Evolutionary conservation across 2,113 vertebrate genomes (phyloP), one percentile per base, ranked within the genome.

Genomic region (Turdus rufiventris): DNA sequence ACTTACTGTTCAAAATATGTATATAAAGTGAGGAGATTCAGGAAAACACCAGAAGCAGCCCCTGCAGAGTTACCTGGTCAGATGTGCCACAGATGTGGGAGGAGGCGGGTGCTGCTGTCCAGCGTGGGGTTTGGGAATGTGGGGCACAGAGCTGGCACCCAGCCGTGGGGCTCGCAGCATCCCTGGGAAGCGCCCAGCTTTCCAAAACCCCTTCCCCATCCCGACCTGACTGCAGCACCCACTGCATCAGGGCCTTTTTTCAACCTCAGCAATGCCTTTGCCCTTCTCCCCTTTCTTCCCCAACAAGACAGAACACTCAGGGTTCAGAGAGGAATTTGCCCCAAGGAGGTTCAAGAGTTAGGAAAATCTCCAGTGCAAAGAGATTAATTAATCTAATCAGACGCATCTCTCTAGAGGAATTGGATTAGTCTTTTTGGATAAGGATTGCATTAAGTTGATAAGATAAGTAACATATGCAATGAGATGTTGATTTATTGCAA

Each of bases 401-500:
- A 75, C 3, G 0, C 78, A 67, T 93, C 95, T 95, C 91, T 73
- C 86, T 40, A 36, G 95, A 62, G 78, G 80, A 97, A 96, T 92
- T 94, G 94, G 88, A 94, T 94, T 97, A 94, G 78, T 76, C 66
- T 72, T 84, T 91, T 95, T 88, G 93, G 91, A 97, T 83, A 94
- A 96, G 94, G 76, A 90, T 93, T 78, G 85, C 62, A 81, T 96
- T 94, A 88, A 95, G 60, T 72, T 72, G 94, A 89, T 89, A 84
- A 82, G 57, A 83, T 89, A 86, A 81, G 50, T 92, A 92, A 85
- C 88, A 79, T 80, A 82, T 85, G 78, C 93, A 91, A 83, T 82
- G 76, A 97, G 96, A 96, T 93, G 91, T 82, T 95, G 96, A 95
- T 92, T 93, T 96, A 96, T 96, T 94, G 90, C 78, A 92, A 89